Evolutionary conservation across 2,113 vertebrate genomes (phyloP).

Genomic region (Pipra filicauda): DNA sequence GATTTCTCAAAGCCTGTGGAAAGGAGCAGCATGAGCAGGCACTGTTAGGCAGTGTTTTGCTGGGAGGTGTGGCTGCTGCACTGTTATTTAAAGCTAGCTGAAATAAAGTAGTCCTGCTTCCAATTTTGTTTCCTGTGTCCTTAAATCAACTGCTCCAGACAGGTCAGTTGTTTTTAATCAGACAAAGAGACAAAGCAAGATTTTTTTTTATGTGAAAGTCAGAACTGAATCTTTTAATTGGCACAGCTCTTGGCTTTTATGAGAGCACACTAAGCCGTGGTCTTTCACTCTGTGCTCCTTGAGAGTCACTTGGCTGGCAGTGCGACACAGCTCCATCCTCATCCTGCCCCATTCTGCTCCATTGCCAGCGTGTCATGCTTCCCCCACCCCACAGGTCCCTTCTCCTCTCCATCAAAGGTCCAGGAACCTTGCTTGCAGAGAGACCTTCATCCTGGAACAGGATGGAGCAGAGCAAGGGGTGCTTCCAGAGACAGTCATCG

Average conservation of each 20-base stretch:
- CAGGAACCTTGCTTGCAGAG: rapidly evolving
- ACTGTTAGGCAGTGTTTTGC: background rate
- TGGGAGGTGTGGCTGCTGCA: background rate
- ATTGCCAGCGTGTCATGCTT: rapidly evolving
- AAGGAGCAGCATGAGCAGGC: background rate
- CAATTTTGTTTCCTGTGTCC: background rate
- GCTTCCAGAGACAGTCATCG: rapidly evolving
- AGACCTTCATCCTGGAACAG: rapidly evolving
- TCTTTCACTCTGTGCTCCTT: background rate
- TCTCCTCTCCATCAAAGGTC: background rate
- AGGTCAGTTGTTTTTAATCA: background rate
- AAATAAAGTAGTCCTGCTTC: background rate
- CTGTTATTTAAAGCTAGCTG: background rate
- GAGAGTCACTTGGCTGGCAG: background rate
- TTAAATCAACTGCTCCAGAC: background rate
- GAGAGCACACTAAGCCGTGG: background rate
- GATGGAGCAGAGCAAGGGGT: rapidly evolving
- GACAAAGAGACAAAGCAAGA: background rate
- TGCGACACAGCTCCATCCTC: background rate
- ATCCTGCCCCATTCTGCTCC: background rate
- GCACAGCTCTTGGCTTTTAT: background rate
- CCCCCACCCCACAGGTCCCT: rapidly evolving
- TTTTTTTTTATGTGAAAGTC: background rate
- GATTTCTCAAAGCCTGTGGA: background rate
- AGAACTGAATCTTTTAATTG: background rate